Base-by-base conservation (phyloP, 2,888 invertebrate genomes). In the Julus scandinavius region DNA sequence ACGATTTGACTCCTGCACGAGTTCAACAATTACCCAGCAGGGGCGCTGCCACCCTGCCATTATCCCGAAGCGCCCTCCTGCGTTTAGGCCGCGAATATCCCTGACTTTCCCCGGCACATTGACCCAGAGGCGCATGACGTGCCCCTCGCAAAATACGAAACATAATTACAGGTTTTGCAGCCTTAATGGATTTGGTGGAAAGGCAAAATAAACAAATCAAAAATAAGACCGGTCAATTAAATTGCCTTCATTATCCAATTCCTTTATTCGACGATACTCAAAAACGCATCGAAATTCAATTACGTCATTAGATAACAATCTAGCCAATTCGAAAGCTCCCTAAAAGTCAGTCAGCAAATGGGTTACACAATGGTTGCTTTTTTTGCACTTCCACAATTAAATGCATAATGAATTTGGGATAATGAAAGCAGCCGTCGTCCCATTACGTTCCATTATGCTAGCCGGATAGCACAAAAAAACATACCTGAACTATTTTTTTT, bases 181-280 rank as follows among this genome's bases (percentile, higher is more conserved):
- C 63, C 13, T 6, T 6, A 63, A 63, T 63, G n/a, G 54, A 13
- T 54, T 54, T 54, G 54, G 54, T 13, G 11, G 63, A 63, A n/a
- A n/a, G 17, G 63, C 54, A 63, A 63, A 63, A 63, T n/a, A 63
- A 63, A 63, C 63, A 63, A 63, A 17, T 63, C 17, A n/a, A 63
- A 50, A 63, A 63, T n/a, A 17, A 5, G n/a, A 63, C 17, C n/a
- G 63, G 17, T 63, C 63, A 63, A 63, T 63, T 63, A 63, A 63
- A 63, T 63, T 63, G 63, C 63, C 63, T 63, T 63, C 63, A 63
- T 63, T 63, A 63, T 63, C 63, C 63, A 63, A 63, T 63, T 63
- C n/a, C 63, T 20, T 63, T 63, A 17, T 63, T 63, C n/a, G 63
- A 7, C 63, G n/a, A 6, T 63, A n/a, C 63, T 63, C n/a, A n/a